Percentiles rank a stretch among this genome's conserved stretches.
Conservation (phyloP, 2,888 invertebrate species). For the Allophyes oxyacanthae region DNA sequence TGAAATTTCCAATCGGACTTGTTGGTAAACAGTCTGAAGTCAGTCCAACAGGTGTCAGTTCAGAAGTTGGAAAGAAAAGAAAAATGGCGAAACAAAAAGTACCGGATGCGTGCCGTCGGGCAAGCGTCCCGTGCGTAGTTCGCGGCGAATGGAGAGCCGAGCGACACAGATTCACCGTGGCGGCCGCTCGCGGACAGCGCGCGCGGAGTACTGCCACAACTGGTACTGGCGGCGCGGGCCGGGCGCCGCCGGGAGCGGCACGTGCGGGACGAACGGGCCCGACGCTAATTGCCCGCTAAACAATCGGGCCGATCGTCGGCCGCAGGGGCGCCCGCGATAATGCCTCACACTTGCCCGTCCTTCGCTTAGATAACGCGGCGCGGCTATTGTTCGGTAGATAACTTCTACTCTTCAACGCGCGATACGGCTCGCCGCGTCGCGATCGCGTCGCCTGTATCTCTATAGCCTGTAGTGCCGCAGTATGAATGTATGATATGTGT, state of each 20-base stretch:
- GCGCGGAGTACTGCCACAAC: constrained; percentile 85
- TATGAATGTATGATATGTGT: no score
- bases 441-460: neutral
- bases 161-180: constrained; percentile 56
- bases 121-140: constrained; percentile 63
- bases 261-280: constrained; percentile 73
- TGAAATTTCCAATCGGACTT: constrained; percentile 24
- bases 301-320: constrained; percentile 79
- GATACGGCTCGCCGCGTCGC: constrained; percentile 37
- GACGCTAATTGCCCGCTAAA: constrained; percentile 88
- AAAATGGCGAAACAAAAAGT: constrained; percentile 51
- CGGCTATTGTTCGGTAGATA: constrained; percentile 66
- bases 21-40: constrained; percentile 46
- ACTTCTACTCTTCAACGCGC: constrained; percentile 41
- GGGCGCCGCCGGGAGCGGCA: constrained; percentile 65
- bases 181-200: constrained; percentile 84
- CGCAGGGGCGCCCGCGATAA: constrained; percentile 67
- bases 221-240: constrained; percentile 44
- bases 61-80: constrained; percentile 37
- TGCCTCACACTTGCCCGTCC: constrained; percentile 69
- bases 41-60: constrained; percentile 51
- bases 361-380: constrained; percentile 65
- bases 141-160: constrained; percentile 46
- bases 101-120: constrained; percentile 47
- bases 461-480: constrained; percentile 3